These are phyloP conservation scores for Bolinopsis microptera DNA, from an alignment of 37 sponge, comb jelly and placozoan species.

Conservation along the genomic window DNA sequence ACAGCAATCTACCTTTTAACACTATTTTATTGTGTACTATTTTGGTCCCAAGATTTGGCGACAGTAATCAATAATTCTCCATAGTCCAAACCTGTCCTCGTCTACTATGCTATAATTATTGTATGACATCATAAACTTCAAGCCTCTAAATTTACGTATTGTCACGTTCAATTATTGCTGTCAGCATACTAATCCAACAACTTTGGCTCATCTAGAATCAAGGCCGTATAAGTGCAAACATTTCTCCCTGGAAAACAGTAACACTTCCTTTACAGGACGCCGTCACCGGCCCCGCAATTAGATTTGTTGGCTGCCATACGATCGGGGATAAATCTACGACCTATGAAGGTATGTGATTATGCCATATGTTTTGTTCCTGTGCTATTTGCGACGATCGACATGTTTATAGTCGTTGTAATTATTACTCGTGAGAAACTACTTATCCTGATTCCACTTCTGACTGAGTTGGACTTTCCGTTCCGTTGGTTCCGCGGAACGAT, in stretches of 20 bases:
- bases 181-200: neutral
- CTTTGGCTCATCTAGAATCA: neutral
- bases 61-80: no score
- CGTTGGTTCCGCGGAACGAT: no score
- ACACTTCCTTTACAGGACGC: neutral
- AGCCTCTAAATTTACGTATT: no score
- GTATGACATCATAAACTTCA: no score
- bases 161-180: neutral
- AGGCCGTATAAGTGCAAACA: neutral
- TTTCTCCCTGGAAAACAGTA: neutral
- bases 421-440: neutral
- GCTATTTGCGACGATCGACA: neutral
- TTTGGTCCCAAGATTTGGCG: no score
- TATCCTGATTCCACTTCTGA: no score
- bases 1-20: no score
- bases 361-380: neutral
- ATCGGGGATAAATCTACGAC: slow-evolving; percentile 29
- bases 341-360: slow-evolving; percentile 15
- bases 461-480: no score
- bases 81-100: no score
- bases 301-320: slow-evolving; percentile 40
- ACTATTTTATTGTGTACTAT: no score
- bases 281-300: neutral
- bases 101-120: no score
- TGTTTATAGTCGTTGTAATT: neutral